These are phyloP conservation scores for Leptatherina wallacei DNA, from an alignment of 2,797 vertebrate species.

Conservation along the genomic window DNA sequence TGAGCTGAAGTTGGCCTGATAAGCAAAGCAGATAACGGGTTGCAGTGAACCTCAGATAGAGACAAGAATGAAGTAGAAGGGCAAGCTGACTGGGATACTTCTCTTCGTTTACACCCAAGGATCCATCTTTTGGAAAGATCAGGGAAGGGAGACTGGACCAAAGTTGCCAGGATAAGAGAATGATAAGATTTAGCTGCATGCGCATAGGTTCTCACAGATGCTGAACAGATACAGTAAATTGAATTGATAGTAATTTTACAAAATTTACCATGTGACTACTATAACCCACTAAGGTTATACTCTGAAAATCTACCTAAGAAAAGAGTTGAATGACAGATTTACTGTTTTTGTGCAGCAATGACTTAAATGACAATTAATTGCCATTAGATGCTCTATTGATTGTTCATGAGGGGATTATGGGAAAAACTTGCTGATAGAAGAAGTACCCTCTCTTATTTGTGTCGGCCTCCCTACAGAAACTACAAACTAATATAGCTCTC, in stretches of 20 bases:
- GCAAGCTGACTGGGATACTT: conserved; percentile 41
- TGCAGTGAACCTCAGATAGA: conserved; percentile 53
- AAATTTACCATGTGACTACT: neutral
- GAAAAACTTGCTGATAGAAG: too few species aligned
- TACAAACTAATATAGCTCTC: too few species aligned
- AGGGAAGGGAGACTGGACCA: conserved; percentile 14
- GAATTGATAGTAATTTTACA: neutral
- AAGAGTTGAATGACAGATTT: too few species aligned
- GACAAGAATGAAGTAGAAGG: conserved; percentile 42
- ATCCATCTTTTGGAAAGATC: conserved; percentile 30
- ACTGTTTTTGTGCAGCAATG: too few species aligned
- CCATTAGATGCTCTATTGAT: too few species aligned
- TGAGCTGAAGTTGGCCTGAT: conserved; percentile 60
- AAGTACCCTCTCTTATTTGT: too few species aligned
- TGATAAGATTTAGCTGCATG: conserved; percentile 30
- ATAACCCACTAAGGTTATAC: neutral
- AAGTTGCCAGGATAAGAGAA: conserved; percentile 34
- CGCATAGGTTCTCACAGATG: conserved; percentile 36
- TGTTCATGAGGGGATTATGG: too few species aligned
- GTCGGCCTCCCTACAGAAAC: too few species aligned
- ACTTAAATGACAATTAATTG: too few species aligned
- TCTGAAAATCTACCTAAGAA: too few species aligned
- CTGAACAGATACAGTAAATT: neutral
- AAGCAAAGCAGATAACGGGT: conserved; percentile 65
- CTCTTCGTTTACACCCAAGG: conserved; percentile 32